Percentiles rank a stretch among this genome's conserved stretches.
Conservation (phyloP, 2,888 invertebrate genomes). For the Oligia strigilis region DNA sequence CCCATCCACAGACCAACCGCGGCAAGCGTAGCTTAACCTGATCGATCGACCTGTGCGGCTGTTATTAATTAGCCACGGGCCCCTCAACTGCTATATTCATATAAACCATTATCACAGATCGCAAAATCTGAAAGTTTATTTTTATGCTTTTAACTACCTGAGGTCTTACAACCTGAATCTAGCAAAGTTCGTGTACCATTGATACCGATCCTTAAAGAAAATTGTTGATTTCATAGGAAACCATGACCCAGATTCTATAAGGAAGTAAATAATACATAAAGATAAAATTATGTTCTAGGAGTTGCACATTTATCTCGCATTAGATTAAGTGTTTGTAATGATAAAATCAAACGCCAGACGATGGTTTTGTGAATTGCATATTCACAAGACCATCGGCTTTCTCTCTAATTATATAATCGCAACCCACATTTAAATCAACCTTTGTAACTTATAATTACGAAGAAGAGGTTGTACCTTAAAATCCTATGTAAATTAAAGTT, state of each 20-base stretch:
- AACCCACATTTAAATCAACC: not conserved
- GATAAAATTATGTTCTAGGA: not conserved
- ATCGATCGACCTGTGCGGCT: too few relatives aligned
- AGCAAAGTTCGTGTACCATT: not conserved
- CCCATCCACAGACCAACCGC: too few relatives aligned
- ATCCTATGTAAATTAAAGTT: not conserved
- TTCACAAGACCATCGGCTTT: too few relatives aligned
- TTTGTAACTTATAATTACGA: not conserved
- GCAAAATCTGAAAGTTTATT: not conserved
- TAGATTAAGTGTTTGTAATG: conserved; percentile 11
- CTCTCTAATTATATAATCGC: not conserved
- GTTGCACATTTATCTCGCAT: conserved; percentile 9
- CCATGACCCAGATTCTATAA: conserved; percentile 23
- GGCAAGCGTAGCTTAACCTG: too few relatives aligned
- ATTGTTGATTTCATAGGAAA: not conserved
- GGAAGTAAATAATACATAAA: conserved; percentile 14
- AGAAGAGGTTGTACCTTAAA: not conserved
- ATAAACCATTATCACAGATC: not conserved
- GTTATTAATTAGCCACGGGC: too few relatives aligned
- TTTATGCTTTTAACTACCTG: not conserved
- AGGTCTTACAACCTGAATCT: not conserved
- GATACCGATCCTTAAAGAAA: too few relatives aligned
- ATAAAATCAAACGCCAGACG: not conserved
- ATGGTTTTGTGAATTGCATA: not conserved
- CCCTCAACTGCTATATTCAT: not conserved